These are phyloP conservation scores for Ephialtes manifestator DNA, from an alignment of 2,888 invertebrate species.

Conservation along the genomic window DNA sequence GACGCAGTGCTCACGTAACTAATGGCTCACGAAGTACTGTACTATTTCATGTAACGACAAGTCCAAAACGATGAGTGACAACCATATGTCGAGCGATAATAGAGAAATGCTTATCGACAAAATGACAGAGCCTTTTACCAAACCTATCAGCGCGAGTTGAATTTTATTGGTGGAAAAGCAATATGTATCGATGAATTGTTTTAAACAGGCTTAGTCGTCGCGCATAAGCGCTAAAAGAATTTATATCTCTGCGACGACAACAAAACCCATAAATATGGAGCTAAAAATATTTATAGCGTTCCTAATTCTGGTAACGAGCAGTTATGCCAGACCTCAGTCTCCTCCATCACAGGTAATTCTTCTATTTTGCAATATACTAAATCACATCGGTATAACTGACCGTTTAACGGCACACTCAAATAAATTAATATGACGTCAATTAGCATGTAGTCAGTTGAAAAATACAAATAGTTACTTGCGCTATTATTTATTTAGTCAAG, in stretches of 20 bases:
- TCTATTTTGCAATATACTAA: not conserved
- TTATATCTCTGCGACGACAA: not conserved
- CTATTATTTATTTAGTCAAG: too few relatives aligned
- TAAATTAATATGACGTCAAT: too few relatives aligned
- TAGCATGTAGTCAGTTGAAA: too few relatives aligned
- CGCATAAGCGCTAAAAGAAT: too few relatives aligned
- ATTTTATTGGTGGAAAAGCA: not conserved
- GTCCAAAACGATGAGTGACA: not conserved
- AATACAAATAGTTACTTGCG: too few relatives aligned
- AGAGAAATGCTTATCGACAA: constrained; percentile 49
- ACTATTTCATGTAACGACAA: not conserved
- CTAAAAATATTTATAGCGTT: constrained; percentile 27
- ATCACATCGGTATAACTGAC: not conserved
- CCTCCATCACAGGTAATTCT: constrained; percentile 53
- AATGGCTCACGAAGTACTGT: too few relatives aligned
- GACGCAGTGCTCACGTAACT: not conserved
- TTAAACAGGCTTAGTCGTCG: not conserved
- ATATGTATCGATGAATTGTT: constrained; percentile 13
- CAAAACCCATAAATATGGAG: constrained; percentile 33
- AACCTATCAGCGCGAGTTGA: not conserved
- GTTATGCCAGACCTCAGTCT: constrained; percentile 23
- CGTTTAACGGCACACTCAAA: not conserved
- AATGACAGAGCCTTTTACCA: constrained; percentile 31
- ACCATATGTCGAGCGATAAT: constrained; percentile 37
- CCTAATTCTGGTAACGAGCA: constrained; percentile 42